These are phyloP conservation scores for Anhinga rufa DNA, from an alignment of 2,113 vertebrate genomes.

Conservation along the genomic window DNA sequence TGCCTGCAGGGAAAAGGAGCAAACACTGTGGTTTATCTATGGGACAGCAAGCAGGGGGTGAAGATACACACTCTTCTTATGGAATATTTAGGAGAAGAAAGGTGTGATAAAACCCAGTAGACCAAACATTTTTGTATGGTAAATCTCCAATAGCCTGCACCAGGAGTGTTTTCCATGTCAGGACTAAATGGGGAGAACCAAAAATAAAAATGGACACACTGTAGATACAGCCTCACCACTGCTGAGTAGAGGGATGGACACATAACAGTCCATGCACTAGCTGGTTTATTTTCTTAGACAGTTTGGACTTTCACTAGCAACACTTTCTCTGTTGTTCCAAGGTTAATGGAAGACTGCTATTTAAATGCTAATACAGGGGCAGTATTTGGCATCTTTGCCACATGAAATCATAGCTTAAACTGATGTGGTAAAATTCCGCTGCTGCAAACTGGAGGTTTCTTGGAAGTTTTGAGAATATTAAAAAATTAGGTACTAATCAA, in stretches of 20 bases:
- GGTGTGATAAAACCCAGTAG: neutral
- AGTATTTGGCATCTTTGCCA: neutral
- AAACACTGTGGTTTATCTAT: neutral
- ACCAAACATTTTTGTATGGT: neutral
- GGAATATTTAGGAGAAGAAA: neutral
- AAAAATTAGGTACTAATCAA: neutral
- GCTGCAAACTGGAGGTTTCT: neutral
- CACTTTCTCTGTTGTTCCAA: neutral
- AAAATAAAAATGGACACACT: neutral
- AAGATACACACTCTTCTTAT: neutral
- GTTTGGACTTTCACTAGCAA: neutral
- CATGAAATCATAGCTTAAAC: neutral
- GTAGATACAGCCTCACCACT: neutral
- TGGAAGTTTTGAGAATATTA: neutral
- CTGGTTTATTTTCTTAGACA: neutral
- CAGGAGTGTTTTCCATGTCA: neutral
- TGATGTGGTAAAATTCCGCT: neutral
- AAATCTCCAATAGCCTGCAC: neutral
- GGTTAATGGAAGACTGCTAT: neutral
- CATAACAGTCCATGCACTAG: neutral
- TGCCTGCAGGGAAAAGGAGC: conserved; percentile 59
- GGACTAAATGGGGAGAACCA: neutral
- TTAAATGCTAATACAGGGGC: neutral
- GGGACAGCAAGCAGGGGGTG: neutral
- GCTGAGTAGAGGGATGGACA: neutral